These are phyloP conservation scores for Peromyscus leucopus DNA, from an alignment of 2,113 vertebrate species.

Conservation along the genomic window DNA sequence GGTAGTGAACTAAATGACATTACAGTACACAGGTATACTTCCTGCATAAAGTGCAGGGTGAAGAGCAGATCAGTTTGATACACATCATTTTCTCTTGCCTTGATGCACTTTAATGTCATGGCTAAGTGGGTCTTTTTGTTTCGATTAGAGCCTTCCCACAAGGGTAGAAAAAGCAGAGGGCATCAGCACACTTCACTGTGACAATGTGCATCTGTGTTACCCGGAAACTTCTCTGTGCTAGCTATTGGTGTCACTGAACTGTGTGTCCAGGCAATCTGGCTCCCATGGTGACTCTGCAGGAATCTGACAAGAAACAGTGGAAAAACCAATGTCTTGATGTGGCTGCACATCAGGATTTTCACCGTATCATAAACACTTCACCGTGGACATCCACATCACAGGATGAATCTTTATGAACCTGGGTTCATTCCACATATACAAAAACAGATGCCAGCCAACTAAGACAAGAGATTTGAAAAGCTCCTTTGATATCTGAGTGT, in stretches of 20 bases:
- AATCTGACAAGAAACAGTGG: constrained; percentile 52
- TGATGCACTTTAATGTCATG: constrained; percentile 55
- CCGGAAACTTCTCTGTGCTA: constrained; percentile 56
- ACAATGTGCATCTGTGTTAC: constrained; percentile 49
- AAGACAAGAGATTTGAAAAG: constrained; percentile 58
- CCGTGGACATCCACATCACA: not conserved
- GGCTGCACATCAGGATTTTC: constrained; percentile 47
- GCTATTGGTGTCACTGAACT: constrained; percentile 68
- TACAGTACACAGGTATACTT: not conserved
- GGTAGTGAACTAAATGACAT: not conserved
- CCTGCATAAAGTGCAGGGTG: not conserved
- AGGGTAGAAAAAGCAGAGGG: not conserved
- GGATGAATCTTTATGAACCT: constrained; percentile 46
- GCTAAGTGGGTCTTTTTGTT: constrained; percentile 65
- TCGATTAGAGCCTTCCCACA: not conserved
- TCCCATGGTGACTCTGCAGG: constrained; percentile 46
- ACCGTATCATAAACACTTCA: constrained; percentile 22
- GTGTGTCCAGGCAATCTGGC: not conserved
- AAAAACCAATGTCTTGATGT: constrained; percentile 30
- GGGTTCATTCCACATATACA: constrained; percentile 9
- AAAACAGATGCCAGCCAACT: constrained; percentile 46
- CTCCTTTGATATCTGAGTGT: constrained; percentile 51
- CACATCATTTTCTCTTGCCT: constrained; percentile 31
- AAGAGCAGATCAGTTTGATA: constrained; percentile 7
- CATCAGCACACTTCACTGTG: constrained; percentile 62